A percentile compares a stretch with the other conserved stretches of the same genome.
phyloP scores from a whole-genome alignment of 2,797 vertebrate genomes.

The Clarias pachynema region DNA sequence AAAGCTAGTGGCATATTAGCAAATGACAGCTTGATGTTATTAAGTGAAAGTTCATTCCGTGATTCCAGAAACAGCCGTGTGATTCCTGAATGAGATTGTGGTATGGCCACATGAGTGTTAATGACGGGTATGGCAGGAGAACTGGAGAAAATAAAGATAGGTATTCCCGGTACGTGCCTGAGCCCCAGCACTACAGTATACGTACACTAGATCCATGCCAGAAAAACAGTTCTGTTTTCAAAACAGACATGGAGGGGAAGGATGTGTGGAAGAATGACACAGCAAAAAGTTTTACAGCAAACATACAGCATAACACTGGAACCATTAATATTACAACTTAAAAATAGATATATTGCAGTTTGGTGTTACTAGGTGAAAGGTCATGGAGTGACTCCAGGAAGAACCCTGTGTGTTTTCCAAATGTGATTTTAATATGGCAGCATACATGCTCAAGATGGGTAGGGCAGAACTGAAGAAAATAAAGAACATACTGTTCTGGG shows the following conservation, averaged over 20 bases:
- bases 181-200: constrained; percentile 51
- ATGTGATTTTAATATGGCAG: constrained; percentile 12
- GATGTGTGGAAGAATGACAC: constrained; percentile 19
- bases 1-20: neutral
- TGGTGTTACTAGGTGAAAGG: constrained; percentile 58
- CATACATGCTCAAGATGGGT: neutral
- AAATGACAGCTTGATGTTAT: constrained; percentile 52
- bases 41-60: constrained; percentile 56
- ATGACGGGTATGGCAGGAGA: neutral
- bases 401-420: constrained; percentile 40
- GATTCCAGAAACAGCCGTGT: constrained; percentile 36
- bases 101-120: constrained; percentile 22
- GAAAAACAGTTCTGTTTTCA: constrained; percentile 55
- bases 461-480: constrained; percentile 34
- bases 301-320: neutral
- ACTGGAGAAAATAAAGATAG: constrained; percentile 46
- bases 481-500: constrained; percentile 55
- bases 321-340: neutral
- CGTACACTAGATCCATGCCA: constrained; percentile 48
- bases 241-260: constrained; percentile 50
- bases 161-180: constrained; percentile 58
- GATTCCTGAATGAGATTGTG: constrained; percentile 33
- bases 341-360: too few species aligned
- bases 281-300: constrained; percentile 2
- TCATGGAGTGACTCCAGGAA: constrained; percentile 47